Conservation (phyloP, 2,888 invertebrate genomes). For the Strigamia maritima region DNA sequence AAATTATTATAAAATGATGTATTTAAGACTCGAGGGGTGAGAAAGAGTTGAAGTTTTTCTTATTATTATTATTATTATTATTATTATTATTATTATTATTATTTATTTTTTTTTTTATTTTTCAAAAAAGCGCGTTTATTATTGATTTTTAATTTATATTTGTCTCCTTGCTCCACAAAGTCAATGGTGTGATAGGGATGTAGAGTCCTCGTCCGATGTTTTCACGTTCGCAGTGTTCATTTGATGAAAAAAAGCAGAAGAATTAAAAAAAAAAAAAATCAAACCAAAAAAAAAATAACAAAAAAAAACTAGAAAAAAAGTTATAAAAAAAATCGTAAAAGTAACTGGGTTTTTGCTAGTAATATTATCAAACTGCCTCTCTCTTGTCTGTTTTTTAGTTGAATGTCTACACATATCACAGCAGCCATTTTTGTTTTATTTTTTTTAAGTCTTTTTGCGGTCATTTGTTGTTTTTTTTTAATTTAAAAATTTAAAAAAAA, state of each 20-base stretch:
- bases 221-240: background rate
- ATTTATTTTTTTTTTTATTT: background rate
- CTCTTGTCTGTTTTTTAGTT: background rate
- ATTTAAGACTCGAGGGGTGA: background rate
- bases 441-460: too few relatives aligned
- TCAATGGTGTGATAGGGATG: background rate
- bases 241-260: too few relatives aligned
- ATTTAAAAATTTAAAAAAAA: background rate
- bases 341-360: background rate
- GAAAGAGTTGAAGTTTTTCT: constrained; percentile 12
- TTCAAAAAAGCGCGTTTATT: background rate
- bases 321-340: background rate
- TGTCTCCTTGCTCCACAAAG: background rate
- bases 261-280: too few relatives aligned
- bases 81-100: background rate
- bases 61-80: background rate
- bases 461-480: background rate
- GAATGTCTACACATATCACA: background rate
- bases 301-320: background rate
- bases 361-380: background rate
- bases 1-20: background rate
- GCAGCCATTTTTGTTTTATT: background rate
- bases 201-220: background rate
- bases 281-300: background rate
- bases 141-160: constrained; percentile 23